A percentile compares a stretch with the other conserved stretches of the same genome.
Evolutionary conservation across 2,888 invertebrate species (phyloP).

Genomic region (Gymnoscelis rufifasciata): DNA sequence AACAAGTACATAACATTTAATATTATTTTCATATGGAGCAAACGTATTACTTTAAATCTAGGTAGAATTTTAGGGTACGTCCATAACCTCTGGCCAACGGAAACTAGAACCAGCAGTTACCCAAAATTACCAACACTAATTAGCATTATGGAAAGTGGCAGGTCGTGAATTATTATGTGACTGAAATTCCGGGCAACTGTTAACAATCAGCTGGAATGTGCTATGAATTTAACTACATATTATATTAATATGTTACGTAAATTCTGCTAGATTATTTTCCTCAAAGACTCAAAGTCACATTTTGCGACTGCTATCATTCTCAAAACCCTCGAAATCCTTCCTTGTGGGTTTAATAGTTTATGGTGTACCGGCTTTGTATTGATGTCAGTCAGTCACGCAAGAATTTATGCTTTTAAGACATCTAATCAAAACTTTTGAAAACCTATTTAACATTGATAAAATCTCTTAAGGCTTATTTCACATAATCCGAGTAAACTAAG

Average conservation of each 20-base stretch:
- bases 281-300: neutral
- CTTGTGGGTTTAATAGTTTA: neutral
- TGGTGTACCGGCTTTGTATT: neutral
- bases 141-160: slow-evolving; percentile 28
- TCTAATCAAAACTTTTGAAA: slow-evolving; percentile 1
- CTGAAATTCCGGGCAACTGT: slow-evolving; percentile 23
- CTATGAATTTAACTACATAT: neutral
- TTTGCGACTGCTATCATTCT: neutral
- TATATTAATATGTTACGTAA: too few relatives aligned
- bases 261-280: too few relatives aligned
- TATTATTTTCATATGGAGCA: too few relatives aligned
- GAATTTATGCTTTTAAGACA: neutral
- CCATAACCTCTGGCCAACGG: slow-evolving; percentile 8
- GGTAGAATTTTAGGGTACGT: neutral
- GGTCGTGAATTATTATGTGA: slow-evolving; percentile 28
- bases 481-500: too few relatives aligned
- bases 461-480: too few relatives aligned
- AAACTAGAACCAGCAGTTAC: slow-evolving; percentile 18
- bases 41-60: too few relatives aligned
- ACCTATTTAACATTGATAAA: neutral
- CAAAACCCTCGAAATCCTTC: neutral
- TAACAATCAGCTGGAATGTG: slow-evolving; percentile 16
- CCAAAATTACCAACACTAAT: slow-evolving; percentile 29
- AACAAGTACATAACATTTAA: too few relatives aligned
- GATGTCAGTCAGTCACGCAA: slow-evolving; percentile 1